Base-by-base conservation (phyloP, 2,888 invertebrate genomes). In the Netelia virgata region DNA sequence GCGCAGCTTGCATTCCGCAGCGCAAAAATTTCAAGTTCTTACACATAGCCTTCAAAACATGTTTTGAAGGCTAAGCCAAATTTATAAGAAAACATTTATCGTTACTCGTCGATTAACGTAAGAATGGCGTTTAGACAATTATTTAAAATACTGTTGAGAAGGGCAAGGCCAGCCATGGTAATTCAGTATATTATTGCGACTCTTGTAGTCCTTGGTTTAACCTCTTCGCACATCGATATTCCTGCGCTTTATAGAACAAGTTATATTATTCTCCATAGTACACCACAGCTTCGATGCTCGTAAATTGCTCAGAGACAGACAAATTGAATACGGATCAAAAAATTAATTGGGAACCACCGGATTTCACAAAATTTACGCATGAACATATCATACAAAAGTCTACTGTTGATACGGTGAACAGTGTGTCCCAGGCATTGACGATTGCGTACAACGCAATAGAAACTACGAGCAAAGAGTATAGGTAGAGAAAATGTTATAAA, bases 351-450 rank as follows among this genome's bases (percentile, higher is more conserved):
- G 90, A 92, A 63, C 63, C 86, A 18, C 86, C 89, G 1, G 88
- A 90, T 72, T 47, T 86, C 11, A 87, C 88, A 64, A 89, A 90
- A 41, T 79, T 93, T 14, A 90, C 92, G 9, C 89, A 89, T 63
- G 92, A 93, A 75, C 90, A 90, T 72, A 89, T 93, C 89, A 90
- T 93, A 57, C 91, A 92, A 84, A 92, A 92, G 81, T 92, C 92
- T 8, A 89, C 90, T 0, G 82, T 93, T 43, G 89, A 91, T 75
- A 90, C 89, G 76, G 92, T 90, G 9, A 93, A 93, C 59, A 92
- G 91, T 86, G 91, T 92, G 43, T 90, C 91, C 0, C 90, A 91
- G 82, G 85, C 89, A 70, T 86, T 93, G 50, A 93, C 92, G n/a
- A 80, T 93, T 70, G 90, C 91, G 55, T 93, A 91, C 80, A 84